phyloP scores from a whole-genome alignment of 2,888 invertebrate species.

The Chaitophorus viminalis region DNA sequence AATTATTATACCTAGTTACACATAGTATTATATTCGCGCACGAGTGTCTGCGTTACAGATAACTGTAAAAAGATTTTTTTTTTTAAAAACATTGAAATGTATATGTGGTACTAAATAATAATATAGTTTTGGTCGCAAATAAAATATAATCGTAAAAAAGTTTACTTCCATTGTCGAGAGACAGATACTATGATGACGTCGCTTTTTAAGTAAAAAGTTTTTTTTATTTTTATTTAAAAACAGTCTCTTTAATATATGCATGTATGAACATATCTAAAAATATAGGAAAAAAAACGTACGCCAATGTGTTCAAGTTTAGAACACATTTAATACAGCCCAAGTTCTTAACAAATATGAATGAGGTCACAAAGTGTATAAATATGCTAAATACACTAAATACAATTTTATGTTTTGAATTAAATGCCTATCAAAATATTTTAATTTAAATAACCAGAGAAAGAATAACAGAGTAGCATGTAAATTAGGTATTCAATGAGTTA shows the following conservation, averaged over 20 bases:
- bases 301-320: slow-evolving; percentile 30
- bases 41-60: not conserved
- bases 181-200: slow-evolving; percentile 7
- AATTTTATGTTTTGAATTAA: slow-evolving; percentile 42
- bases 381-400: slow-evolving; percentile 40
- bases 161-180: slow-evolving; percentile 6
- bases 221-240: slow-evolving; percentile 29
- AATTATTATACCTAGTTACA: too few relatives aligned
- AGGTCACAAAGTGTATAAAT: slow-evolving; percentile 30
- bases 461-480: not conserved
- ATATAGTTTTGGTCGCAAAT: slow-evolving; percentile 39
- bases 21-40: not conserved
- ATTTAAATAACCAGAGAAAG: not conserved
- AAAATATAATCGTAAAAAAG: slow-evolving; percentile 42
- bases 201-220: slow-evolving; percentile 48
- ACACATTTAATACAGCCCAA: slow-evolving; percentile 26
- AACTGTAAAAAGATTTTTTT: not conserved
- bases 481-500: not conserved
- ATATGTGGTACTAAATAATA: slow-evolving; percentile 12
- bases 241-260: slow-evolving; percentile 23
- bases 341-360: slow-evolving; percentile 38
- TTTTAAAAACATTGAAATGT: not conserved
- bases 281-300: not conserved
- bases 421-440: slow-evolving; percentile 34
- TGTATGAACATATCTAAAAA: slow-evolving; percentile 35